These are phyloP conservation scores for Agonopterix arenella DNA, from an alignment of 2,888 invertebrate species.

Conservation along the genomic window DNA sequence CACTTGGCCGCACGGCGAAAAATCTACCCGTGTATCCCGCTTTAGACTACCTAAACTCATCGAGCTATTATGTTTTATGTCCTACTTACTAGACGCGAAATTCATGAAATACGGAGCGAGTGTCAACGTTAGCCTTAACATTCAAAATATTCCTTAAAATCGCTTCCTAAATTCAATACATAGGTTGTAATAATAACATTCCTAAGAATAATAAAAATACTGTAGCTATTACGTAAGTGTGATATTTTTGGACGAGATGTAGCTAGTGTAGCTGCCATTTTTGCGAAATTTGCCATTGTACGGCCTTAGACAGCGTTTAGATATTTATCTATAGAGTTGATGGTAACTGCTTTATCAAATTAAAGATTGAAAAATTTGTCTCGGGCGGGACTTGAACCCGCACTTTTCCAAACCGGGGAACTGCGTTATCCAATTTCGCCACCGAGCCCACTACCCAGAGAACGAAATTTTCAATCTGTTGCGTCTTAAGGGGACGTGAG, in stretches of 20 bases:
- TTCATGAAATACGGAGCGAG: not conserved
- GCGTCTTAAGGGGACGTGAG: too few species aligned
- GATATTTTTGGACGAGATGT: constrained; percentile 5
- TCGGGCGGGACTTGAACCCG: too few species aligned
- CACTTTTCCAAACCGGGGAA: too few species aligned
- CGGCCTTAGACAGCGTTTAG: not conserved
- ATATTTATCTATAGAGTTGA: not conserved
- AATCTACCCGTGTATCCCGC: too few species aligned
- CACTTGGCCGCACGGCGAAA: too few species aligned
- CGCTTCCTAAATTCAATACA: not conserved
- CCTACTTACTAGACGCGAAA: too few species aligned
- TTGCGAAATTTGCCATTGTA: not conserved
- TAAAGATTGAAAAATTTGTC: too few species aligned
- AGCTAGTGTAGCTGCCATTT: not conserved
- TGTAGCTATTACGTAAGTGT: constrained; percentile 11
- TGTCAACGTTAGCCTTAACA: not conserved
- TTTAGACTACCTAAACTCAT: too few species aligned
- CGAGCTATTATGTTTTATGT: too few species aligned
- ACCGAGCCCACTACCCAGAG: too few species aligned
- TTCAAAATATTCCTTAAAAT: not conserved
- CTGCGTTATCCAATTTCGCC: too few species aligned
- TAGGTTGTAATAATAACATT: constrained; percentile 10
- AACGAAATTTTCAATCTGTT: too few species aligned
- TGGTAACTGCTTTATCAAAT: not conserved
- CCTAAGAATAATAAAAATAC: constrained; percentile 4